phyloP scores from a whole-genome alignment of 2,888 invertebrate species.

The Drosophila ochracea region DNA sequence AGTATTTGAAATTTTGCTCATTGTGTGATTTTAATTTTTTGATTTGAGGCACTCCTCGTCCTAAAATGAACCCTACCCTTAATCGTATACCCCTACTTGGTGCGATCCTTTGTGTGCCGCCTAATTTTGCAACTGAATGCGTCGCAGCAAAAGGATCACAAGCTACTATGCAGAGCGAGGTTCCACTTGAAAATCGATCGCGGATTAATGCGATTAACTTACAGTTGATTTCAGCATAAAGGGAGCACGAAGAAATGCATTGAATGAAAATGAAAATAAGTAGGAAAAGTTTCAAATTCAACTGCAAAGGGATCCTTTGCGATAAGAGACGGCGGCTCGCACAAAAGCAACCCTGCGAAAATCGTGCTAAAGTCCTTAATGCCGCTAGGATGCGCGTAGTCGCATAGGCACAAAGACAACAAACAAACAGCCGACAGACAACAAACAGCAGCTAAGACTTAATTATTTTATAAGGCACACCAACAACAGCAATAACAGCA shows the following conservation, averaged over 20 bases:
- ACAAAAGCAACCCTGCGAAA: conserved; percentile 58
- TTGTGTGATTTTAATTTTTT: conserved; percentile 8
- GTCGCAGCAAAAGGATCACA: conserved; percentile 50
- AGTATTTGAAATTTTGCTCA: neutral
- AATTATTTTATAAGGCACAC: conserved; percentile 81
- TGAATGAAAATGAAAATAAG: conserved; percentile 43
- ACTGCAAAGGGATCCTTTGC: conserved; percentile 48
- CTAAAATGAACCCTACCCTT: conserved; percentile 17
- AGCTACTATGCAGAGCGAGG: conserved; percentile 13
- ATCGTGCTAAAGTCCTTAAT: conserved; percentile 82
- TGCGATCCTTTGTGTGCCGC: conserved; percentile 46
- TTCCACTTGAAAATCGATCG: conserved; percentile 78
- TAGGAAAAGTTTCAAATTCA: conserved; percentile 72
- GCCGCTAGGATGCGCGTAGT: conserved; percentile 70
- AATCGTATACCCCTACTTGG: neutral
- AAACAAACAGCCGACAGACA: conserved; percentile 67
- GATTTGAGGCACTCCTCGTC: conserved; percentile 15
- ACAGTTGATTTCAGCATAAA: conserved; percentile 79
- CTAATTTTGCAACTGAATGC: conserved; percentile 64
- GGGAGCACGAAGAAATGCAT: conserved; percentile 33
- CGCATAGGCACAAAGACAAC: conserved; percentile 59
- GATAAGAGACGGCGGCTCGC: conserved; percentile 26
- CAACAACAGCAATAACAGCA: conserved; percentile 11
- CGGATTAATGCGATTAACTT: conserved; percentile 82
- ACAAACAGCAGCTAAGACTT: conserved; percentile 73